Percentiles rank a stretch among this genome's conserved stretches.
Evolutionary conservation across 2,113 vertebrate genomes (phyloP).

Genomic region (Chloroceryle aenea): DNA sequence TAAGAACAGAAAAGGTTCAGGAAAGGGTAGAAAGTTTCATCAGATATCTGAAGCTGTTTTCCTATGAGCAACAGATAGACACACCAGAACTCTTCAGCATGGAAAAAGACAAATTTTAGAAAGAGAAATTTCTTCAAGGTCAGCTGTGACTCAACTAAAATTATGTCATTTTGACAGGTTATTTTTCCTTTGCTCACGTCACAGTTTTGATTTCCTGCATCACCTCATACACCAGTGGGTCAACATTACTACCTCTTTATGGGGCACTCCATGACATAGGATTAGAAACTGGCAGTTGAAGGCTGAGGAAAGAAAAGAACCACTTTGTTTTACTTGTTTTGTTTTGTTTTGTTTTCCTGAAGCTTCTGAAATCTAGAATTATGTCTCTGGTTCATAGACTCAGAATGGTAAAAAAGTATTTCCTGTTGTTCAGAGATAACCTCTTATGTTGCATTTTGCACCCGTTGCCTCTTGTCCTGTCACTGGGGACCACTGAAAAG

Average conservation of each 20-base stretch:
- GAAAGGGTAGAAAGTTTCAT: background rate
- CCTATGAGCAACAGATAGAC: background rate
- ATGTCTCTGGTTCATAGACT: background rate
- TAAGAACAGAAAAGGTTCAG: background rate
- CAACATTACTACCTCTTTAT: background rate
- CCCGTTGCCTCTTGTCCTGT: background rate
- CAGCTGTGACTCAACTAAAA: background rate
- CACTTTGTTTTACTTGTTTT: background rate
- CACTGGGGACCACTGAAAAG: background rate
- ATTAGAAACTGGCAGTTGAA: background rate
- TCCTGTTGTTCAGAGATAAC: background rate
- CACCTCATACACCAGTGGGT: fast-evolving
- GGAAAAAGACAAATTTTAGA: background rate
- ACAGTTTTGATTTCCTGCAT: background rate
- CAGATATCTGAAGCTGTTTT: background rate
- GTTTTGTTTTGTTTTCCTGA: background rate
- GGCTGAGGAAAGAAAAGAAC: background rate
- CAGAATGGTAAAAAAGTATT: background rate
- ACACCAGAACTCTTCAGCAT: background rate
- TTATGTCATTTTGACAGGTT: background rate
- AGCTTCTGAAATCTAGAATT: background rate
- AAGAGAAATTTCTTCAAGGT: background rate
- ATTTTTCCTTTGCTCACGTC: background rate
- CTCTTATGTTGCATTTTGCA: background rate
- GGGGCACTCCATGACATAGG: fast-evolving